Evolutionary conservation across 1,140 invertebrate species (phyloP).

Genomic region (Phymastichus coffea): DNA sequence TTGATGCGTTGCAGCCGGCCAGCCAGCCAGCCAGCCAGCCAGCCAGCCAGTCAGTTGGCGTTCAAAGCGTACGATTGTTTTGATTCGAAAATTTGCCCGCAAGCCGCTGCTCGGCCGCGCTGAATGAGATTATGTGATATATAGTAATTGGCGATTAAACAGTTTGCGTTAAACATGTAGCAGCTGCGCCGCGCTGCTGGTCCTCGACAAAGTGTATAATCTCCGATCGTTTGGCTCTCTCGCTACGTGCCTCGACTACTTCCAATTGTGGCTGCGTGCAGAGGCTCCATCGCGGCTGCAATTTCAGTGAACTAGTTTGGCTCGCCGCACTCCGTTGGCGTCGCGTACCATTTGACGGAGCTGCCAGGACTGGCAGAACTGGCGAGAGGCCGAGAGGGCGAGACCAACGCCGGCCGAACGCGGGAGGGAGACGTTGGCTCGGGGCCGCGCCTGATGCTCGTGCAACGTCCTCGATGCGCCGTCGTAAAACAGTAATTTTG

Average conservation of each 20-base stretch:
- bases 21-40: no score
- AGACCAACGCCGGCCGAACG: no score
- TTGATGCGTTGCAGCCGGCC: no score
- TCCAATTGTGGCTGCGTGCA: background rate
- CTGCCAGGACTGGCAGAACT: background rate
- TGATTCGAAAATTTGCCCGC: constrained; percentile 5
- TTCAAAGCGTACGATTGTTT: no score
- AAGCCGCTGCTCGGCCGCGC: no score
- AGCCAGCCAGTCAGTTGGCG: no score
- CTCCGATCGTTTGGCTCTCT: background rate
- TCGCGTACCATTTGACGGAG: background rate
- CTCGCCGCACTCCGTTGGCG: no score
- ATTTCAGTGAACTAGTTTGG: constrained; percentile 4
- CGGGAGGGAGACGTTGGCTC: no score
- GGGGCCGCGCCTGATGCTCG: background rate
- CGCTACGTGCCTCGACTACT: background rate
- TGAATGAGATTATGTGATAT: constrained; percentile 14
- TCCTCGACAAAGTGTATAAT: background rate
- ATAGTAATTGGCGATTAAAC: constrained; percentile 13
- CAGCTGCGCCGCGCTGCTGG: no score
- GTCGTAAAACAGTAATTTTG: constrained; percentile 13
- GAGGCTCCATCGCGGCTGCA: background rate
- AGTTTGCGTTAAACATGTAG: constrained; percentile 16
- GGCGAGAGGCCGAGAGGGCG: background rate
- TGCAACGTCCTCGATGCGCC: background rate